phyloP scores from a whole-genome alignment of 2,888 invertebrate genomes.

The Cancer borealis region DNA sequence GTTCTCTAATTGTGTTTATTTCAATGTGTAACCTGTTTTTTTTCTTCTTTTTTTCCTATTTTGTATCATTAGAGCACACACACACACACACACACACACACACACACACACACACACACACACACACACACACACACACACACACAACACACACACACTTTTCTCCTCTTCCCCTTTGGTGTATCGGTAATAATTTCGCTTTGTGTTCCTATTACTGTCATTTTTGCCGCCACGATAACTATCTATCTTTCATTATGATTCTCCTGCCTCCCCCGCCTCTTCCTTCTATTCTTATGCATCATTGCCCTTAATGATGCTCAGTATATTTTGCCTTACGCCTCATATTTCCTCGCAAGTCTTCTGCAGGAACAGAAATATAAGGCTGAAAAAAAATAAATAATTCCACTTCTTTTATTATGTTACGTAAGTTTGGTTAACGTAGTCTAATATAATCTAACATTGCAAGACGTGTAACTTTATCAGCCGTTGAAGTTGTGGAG shows the following conservation, averaged over 20 bases:
- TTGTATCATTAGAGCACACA: too few species aligned
- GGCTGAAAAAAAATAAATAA: too few species aligned
- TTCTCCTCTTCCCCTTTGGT: not conserved
- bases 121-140: not conserved
- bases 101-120: not conserved
- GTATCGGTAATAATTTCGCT: conserved; percentile 8
- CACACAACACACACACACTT: conserved; percentile 20
- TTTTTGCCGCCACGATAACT: not conserved
- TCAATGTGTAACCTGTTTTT: not conserved
- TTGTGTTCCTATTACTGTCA: conserved; percentile 5
- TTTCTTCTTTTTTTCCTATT: not conserved
- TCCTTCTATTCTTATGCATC: not conserved
- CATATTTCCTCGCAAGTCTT: not conserved
- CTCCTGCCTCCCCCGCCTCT: not conserved
- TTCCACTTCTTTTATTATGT: not conserved
- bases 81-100: not conserved
- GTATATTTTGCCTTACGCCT: conserved; percentile 3
- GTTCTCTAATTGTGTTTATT: not conserved
- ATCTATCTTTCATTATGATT: conserved; percentile 5
- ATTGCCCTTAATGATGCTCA: not conserved
- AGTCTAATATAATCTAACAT: not conserved
- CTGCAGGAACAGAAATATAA: too few species aligned
- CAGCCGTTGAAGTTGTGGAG: not conserved
- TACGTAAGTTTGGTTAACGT: not conserved
- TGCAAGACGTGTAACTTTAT: not conserved